phyloP scores from a whole-genome alignment of 2,113 vertebrate species.

The Psephotus haematonotus region DNA sequence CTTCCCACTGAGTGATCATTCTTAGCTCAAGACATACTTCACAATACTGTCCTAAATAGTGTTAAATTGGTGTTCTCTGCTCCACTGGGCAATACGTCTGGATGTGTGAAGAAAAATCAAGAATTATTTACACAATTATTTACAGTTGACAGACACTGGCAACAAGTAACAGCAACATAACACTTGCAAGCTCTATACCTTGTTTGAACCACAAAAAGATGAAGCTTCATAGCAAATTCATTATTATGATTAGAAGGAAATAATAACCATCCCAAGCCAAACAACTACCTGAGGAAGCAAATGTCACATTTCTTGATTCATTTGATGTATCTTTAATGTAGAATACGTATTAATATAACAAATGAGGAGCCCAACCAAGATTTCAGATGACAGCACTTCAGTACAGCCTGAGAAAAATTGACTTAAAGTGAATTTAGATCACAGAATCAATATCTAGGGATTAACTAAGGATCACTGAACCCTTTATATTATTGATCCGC shows the following conservation, averaged over 20 bases:
- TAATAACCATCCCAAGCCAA: slow-evolving; percentile 11
- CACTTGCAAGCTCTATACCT: not conserved
- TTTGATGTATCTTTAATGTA: not conserved
- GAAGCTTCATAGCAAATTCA: slow-evolving; percentile 25
- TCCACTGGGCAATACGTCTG: slow-evolving; percentile 43
- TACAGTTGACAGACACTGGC: slow-evolving; percentile 54
- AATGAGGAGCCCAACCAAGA: not conserved
- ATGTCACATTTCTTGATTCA: not conserved
- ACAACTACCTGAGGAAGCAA: not conserved
- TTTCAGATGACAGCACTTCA: slow-evolving; percentile 3
- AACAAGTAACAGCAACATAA: slow-evolving; percentile 47
- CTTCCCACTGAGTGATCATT: slow-evolving; percentile 24
- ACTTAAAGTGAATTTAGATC: slow-evolving; percentile 72
- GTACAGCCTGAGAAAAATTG: slow-evolving; percentile 58
- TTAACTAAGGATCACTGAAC: slow-evolving; percentile 71
- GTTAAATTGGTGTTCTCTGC: slow-evolving; percentile 49
- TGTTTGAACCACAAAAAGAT: slow-evolving; percentile 45
- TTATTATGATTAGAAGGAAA: slow-evolving; percentile 43
- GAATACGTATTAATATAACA: slow-evolving; percentile 10
- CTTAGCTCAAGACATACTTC: slow-evolving; percentile 24
- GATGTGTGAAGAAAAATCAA: slow-evolving; percentile 49
- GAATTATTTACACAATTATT: slow-evolving; percentile 56
- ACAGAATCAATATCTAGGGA: slow-evolving; percentile 54
- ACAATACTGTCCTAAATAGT: slow-evolving; percentile 37
- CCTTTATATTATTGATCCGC: slow-evolving; percentile 64